A percentile compares a stretch with the other conserved stretches of the same genome.
These are phyloP conservation scores for Prionailurus bengalensis DNA, from an alignment of 2,113 vertebrate genomes.

Conservation along the genomic window DNA sequence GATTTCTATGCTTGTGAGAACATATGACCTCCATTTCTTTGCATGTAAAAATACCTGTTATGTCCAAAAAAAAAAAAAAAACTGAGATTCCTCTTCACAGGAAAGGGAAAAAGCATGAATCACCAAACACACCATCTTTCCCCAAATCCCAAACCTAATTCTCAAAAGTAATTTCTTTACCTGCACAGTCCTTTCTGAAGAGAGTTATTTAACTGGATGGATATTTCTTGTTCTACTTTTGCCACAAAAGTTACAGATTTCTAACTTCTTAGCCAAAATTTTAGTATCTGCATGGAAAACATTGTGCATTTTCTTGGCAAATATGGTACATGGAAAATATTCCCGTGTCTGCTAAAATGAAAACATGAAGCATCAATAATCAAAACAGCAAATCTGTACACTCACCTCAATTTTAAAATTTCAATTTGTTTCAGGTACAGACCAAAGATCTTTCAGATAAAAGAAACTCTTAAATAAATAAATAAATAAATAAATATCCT, in stretches of 20 bases:
- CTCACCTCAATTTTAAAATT: slow-evolving; percentile 8
- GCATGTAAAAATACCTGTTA: not conserved
- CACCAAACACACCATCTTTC: not conserved
- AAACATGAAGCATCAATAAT: slow-evolving; percentile 30
- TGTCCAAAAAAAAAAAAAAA: not conserved
- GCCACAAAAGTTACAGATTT: not conserved
- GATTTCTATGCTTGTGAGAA: not conserved
- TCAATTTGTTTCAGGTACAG: not conserved
- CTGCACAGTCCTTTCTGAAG: not conserved
- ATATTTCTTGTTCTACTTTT: not conserved
- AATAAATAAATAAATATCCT: not conserved
- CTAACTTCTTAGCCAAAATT: not conserved
- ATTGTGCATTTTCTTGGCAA: slow-evolving; percentile 31
- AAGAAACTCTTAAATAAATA: not conserved
- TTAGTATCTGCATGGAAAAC: not conserved
- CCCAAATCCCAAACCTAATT: slow-evolving; percentile 9
- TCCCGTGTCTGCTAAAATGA: not conserved
- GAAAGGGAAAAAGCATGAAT: not conserved
- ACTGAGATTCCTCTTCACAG: not conserved
- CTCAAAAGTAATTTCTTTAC: not conserved
- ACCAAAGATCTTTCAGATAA: not conserved
- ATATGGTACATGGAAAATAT: not conserved
- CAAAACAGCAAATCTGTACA: not conserved
- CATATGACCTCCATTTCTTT: not conserved
- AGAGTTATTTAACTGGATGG: not conserved